Conservation (phyloP, 2,888 invertebrate genomes). For the Capitulum mitella region DNA sequence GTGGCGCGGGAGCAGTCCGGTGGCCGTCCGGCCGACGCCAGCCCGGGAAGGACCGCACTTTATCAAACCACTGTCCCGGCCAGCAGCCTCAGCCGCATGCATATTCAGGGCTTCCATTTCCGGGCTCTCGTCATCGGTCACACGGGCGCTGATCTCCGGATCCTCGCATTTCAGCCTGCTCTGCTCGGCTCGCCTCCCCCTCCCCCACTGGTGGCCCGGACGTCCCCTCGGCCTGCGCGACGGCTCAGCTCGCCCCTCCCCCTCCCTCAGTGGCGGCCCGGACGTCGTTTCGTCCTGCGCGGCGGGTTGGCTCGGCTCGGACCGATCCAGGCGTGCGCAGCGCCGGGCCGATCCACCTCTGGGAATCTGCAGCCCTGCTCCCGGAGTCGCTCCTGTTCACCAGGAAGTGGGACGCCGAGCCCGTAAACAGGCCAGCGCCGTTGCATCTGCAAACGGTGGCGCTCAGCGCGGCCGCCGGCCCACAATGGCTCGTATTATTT, state of each 20-base stretch:
- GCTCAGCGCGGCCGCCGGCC: background rate
- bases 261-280: too few relatives aligned
- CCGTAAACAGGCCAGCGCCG: background rate
- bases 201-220: too few relatives aligned
- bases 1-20: background rate
- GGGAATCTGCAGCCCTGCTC: background rate
- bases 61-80: background rate
- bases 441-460: background rate
- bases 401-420: background rate
- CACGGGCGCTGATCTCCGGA: background rate
- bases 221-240: too few relatives aligned
- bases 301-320: too few relatives aligned
- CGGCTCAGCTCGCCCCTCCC: too few relatives aligned
- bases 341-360: too few relatives aligned
- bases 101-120: background rate
- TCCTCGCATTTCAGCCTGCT: background rate
- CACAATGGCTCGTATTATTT: constrained; percentile 13
- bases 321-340: background rate
- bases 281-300: too few relatives aligned
- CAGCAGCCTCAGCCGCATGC: background rate
- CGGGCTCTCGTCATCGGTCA: background rate
- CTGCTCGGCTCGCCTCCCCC: too few relatives aligned
- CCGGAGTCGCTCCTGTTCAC: too few relatives aligned
- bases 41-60: background rate
- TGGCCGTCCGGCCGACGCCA: background rate